These are phyloP conservation scores for Ormia ochracea DNA, from an alignment of 2,888 invertebrate genomes.

Conservation along the genomic window DNA sequence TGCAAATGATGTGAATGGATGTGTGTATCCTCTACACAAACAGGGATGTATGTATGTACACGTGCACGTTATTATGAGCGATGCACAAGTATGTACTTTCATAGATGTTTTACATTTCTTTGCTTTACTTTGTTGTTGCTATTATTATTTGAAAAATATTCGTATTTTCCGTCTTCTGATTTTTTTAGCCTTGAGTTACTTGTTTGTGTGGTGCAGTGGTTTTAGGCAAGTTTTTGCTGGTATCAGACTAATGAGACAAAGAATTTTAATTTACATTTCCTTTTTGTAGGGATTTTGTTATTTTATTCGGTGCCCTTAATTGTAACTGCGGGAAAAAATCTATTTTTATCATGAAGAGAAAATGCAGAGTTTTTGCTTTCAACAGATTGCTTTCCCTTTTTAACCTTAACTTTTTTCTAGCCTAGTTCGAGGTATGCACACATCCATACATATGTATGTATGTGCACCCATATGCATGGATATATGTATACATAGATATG, in stretches of 20 bases:
- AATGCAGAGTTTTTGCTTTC: not conserved
- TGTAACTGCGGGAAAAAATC: not conserved
- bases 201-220: not conserved
- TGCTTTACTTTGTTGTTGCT: not conserved
- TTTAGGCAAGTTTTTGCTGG: slow-evolving; percentile 16
- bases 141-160: not conserved
- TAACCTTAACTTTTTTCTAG: slow-evolving; percentile 1
- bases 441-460: not conserved
- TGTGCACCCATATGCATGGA: not conserved
- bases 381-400: not conserved
- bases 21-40: no score
- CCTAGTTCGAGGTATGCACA: not conserved
- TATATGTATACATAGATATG: not conserved
- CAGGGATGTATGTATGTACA: not conserved
- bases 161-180: slow-evolving; percentile 10
- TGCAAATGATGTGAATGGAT: no score
- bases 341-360: not conserved
- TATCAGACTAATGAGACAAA: slow-evolving; percentile 27
- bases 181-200: slow-evolving; percentile 47
- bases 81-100: no score
- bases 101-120: not conserved
- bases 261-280: slow-evolving; percentile 46
- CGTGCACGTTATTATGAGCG: not conserved
- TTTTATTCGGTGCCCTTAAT: not conserved
- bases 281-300: not conserved